These are phyloP conservation scores for Philotrypesis tridentata DNA, from an alignment of 1,140 invertebrate genomes.

Conservation along the genomic window DNA sequence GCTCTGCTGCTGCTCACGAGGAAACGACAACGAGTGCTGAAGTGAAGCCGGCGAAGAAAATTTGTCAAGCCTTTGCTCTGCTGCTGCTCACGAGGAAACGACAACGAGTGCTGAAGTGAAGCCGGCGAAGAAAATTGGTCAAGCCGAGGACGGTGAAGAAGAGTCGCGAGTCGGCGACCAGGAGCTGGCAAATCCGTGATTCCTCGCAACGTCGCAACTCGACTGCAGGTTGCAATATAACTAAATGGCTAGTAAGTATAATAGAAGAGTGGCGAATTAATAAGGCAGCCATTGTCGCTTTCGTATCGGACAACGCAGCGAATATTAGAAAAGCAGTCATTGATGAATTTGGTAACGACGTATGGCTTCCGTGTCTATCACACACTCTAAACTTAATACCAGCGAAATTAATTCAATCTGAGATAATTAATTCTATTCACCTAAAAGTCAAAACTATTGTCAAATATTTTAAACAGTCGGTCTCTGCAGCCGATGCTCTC, in stretches of 20 bases:
- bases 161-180: no score
- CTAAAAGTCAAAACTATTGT: slow-evolving; percentile 52
- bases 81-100: no score
- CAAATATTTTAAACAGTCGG: slow-evolving; percentile 51
- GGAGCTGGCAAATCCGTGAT: no score
- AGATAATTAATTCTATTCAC: slow-evolving; percentile 23
- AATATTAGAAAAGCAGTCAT: slow-evolving; percentile 52
- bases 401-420: slow-evolving; percentile 38
- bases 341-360: slow-evolving; percentile 48
- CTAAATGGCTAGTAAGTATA: no score
- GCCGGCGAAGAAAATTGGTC: no score
- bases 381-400: slow-evolving; percentile 55
- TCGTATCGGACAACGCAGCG: slow-evolving; percentile 44
- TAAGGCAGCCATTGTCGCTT: neutral
- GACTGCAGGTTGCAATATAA: neutral
- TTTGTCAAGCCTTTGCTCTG: no score
- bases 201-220: no score
- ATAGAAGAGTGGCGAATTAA: neutral
- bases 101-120: no score
- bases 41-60: no score
- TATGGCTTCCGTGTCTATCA: slow-evolving; percentile 51
- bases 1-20: no score
- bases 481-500: slow-evolving; percentile 45
- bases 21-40: no score
- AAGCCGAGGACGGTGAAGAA: no score